These are phyloP conservation scores for Brachyopa scutellaris DNA, from an alignment of 2,888 invertebrate genomes.

Conservation along the genomic window DNA sequence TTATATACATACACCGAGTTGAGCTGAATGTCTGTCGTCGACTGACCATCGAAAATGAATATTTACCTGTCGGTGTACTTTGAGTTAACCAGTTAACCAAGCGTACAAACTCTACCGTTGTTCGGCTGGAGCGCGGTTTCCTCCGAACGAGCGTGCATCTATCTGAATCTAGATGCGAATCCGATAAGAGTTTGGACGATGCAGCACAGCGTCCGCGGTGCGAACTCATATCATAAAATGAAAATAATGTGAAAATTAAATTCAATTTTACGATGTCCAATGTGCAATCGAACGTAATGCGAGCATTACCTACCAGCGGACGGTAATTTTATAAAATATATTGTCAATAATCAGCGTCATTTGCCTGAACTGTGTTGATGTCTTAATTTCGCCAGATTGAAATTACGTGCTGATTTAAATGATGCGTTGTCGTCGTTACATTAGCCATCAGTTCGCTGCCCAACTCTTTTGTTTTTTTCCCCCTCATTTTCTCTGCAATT, in stretches of 20 bases:
- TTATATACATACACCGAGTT: too few species aligned
- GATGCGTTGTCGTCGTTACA: constrained; percentile 24
- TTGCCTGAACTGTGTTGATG: constrained; percentile 65
- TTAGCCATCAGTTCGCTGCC: constrained; percentile 27
- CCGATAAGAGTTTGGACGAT: constrained; percentile 41
- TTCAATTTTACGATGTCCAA: constrained; percentile 70
- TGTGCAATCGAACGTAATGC: constrained; percentile 67
- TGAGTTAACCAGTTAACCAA: constrained; percentile 54
- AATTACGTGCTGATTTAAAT: constrained; percentile 47
- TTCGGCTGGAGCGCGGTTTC: neutral
- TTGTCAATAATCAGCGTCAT: constrained; percentile 65
- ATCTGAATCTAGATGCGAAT: constrained; percentile 52
- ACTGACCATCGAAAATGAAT: constrained; percentile 68
- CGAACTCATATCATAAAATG: constrained; percentile 70
- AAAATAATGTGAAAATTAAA: constrained; percentile 72
- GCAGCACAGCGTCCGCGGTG: constrained; percentile 26
- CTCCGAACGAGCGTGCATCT: constrained; percentile 21
- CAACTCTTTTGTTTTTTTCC: constrained; percentile 45
- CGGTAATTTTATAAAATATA: constrained; percentile 68
- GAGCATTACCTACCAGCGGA: constrained; percentile 63
- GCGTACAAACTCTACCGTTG: constrained; percentile 53
- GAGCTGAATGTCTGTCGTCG: constrained; percentile 39
- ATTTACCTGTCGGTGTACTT: constrained; percentile 57
- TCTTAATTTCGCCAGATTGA: constrained; percentile 59
- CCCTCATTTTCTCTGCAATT: neutral